These are phyloP conservation scores for Amphiprion percula DNA, from an alignment of 2,113 vertebrate genomes.

Conservation along the genomic window DNA sequence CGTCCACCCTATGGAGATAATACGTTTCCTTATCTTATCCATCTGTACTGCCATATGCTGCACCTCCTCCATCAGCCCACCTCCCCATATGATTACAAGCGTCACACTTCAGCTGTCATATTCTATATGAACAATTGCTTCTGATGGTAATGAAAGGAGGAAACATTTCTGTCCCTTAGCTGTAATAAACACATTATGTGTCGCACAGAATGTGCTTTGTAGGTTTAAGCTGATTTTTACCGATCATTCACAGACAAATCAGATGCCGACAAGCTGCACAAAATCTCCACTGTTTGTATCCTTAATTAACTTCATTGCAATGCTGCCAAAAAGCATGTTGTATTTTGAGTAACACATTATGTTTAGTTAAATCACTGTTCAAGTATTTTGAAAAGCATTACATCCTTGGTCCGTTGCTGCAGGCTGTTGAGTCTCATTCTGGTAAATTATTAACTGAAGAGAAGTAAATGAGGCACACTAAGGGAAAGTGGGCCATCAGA, in stretches of 20 bases:
- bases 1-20: slow-evolving; percentile 31
- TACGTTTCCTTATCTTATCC: slow-evolving; percentile 39
- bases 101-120: slow-evolving; percentile 21
- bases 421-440: neutral
- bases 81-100: slow-evolving; percentile 42
- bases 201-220: slow-evolving; percentile 22
- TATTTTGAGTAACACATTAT: neutral
- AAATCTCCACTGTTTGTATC: neutral
- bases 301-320: neutral
- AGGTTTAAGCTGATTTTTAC: slow-evolving; percentile 3
- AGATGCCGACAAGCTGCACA: neutral
- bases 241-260: neutral
- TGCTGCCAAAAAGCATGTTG: neutral
- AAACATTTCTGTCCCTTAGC: slow-evolving; percentile 32
- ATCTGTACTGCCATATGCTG: slow-evolving; percentile 57
- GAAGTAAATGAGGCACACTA: neutral
- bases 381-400: neutral
- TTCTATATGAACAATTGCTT: slow-evolving; percentile 35
- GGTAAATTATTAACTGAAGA: neutral
- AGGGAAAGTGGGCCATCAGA: neutral
- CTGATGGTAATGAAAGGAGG: slow-evolving; percentile 48
- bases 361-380: neutral
- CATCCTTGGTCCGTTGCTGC: neutral
- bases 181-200: slow-evolving; percentile 23
- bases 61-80: slow-evolving; percentile 25